Conservation (phyloP, 2,113 vertebrate genomes). For the Phainopepla nitens region DNA sequence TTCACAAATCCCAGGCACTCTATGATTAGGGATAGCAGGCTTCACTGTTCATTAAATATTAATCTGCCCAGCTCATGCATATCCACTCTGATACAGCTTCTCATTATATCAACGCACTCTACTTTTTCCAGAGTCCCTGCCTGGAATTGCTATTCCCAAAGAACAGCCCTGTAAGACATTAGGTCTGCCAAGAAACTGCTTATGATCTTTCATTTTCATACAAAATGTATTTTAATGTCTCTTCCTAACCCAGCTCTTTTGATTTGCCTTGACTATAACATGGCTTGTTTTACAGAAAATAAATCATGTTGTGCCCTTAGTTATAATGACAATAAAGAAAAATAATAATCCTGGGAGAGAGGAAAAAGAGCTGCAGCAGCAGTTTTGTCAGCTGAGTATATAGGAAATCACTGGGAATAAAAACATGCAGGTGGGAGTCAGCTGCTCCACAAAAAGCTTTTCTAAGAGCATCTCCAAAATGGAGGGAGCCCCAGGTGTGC, state of each 20-base stretch:
- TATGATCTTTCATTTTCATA: not conserved
- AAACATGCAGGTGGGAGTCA: accelerated
- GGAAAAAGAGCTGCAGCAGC: not conserved
- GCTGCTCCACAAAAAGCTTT: not conserved
- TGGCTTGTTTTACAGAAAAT: not conserved
- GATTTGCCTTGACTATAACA: not conserved
- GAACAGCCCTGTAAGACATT: not conserved
- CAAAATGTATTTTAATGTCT: not conserved
- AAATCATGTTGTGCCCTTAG: not conserved
- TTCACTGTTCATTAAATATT: constrained; percentile 49
- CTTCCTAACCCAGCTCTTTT: not conserved
- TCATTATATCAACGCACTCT: not conserved
- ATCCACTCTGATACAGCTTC: not conserved
- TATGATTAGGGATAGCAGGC: constrained; percentile 34
- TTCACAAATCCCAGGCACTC: constrained; percentile 44
- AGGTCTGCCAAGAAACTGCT: constrained; percentile 13
- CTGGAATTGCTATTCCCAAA: constrained; percentile 28
- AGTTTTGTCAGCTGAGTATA: not conserved
- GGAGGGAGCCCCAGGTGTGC: not conserved
- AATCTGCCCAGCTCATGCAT: not conserved
- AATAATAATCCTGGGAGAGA: not conserved
- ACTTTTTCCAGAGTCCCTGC: not conserved
- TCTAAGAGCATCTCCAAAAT: not conserved
- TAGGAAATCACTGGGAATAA: not conserved
- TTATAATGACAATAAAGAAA: not conserved